Conservation (phyloP, 1,140 invertebrate species). For the Pogonognathellus flavescens region DNA sequence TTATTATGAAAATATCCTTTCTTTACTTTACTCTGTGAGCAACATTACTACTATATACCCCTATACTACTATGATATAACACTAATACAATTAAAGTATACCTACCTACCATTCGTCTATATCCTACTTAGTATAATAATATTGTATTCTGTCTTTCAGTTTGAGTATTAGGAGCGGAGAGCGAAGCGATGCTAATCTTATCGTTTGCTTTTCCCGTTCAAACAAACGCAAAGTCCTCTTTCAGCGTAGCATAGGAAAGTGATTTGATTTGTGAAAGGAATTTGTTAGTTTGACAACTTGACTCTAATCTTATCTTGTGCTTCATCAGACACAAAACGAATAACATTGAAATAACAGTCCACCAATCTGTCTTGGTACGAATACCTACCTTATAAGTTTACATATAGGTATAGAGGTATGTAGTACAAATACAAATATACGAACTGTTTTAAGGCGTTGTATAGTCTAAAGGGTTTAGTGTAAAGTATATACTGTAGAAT, state of each 20-base stretch:
- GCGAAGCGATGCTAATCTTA: slow-evolving; percentile 13
- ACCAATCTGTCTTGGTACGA: slow-evolving; percentile 16
- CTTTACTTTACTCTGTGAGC: too few relatives aligned
- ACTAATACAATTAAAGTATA: background rate
- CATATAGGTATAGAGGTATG: background rate
- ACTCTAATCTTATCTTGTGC: slow-evolving; percentile 50
- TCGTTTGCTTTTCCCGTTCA: slow-evolving; percentile 28
- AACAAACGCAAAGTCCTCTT: slow-evolving; percentile 41
- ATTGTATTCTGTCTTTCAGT: background rate
- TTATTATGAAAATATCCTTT: too few relatives aligned
- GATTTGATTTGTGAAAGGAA: slow-evolving; percentile 60
- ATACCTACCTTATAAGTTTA: background rate
- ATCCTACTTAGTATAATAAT: background rate
- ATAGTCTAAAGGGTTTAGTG: too few relatives aligned
- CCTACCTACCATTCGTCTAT: background rate
- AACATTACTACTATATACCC: too few relatives aligned
- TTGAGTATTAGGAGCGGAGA: background rate
- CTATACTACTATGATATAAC: too few relatives aligned
- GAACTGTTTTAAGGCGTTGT: too few relatives aligned
- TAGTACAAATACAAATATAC: too few relatives aligned
- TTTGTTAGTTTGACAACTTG: slow-evolving; percentile 60
- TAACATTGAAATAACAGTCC: slow-evolving; percentile 35
- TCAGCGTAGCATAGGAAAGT: slow-evolving; percentile 33
- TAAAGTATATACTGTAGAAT: too few relatives aligned
- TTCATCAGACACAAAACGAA: slow-evolving; percentile 37